phyloP scores from a whole-genome alignment of 1,140 invertebrate genomes.

The Drepana arcuata region DNA sequence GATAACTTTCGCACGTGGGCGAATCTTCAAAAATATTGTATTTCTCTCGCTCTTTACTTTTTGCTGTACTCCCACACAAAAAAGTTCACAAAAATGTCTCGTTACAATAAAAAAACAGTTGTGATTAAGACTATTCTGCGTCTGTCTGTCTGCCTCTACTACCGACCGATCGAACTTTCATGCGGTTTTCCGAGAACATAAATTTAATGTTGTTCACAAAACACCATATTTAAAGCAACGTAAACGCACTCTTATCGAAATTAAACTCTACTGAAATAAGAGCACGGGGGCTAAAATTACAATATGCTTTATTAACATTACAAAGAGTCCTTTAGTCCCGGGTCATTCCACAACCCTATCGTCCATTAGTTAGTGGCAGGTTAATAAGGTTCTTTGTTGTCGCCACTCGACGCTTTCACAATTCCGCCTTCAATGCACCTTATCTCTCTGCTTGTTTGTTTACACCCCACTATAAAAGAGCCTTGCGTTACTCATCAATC shows the following conservation, averaged over 20 bases:
- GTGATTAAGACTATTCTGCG: too few species aligned
- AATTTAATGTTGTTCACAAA: background rate
- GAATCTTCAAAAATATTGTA: too few species aligned
- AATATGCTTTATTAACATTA: constrained; percentile 32
- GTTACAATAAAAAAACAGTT: too few species aligned
- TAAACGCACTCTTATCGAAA: background rate
- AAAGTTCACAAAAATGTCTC: too few species aligned
- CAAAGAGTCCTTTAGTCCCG: constrained; percentile 21
- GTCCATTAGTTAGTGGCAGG: constrained; percentile 57
- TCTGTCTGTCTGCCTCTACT: too few species aligned
- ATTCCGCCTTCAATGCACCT: constrained; percentile 58
- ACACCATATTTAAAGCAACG: background rate
- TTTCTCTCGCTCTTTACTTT: too few species aligned
- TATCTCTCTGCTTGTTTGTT: constrained; percentile 56
- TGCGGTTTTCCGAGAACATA: background rate
- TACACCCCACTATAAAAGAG: constrained; percentile 32
- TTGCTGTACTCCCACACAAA: too few species aligned
- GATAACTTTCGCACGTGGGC: too few species aligned
- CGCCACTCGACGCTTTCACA: constrained; percentile 42
- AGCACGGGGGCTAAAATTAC: constrained; percentile 22
- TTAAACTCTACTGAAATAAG: constrained; percentile 5
- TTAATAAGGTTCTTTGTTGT: constrained; percentile 64
- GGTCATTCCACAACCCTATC: constrained; percentile 35
- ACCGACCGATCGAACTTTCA: too few species aligned
- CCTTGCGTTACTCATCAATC: constrained; percentile 35